A percentile compares a stretch with the other conserved stretches of the same genome.
Evolutionary conservation across 2,113 vertebrate genomes (phyloP).

Genomic region (Paraplagusia blochii): DNA sequence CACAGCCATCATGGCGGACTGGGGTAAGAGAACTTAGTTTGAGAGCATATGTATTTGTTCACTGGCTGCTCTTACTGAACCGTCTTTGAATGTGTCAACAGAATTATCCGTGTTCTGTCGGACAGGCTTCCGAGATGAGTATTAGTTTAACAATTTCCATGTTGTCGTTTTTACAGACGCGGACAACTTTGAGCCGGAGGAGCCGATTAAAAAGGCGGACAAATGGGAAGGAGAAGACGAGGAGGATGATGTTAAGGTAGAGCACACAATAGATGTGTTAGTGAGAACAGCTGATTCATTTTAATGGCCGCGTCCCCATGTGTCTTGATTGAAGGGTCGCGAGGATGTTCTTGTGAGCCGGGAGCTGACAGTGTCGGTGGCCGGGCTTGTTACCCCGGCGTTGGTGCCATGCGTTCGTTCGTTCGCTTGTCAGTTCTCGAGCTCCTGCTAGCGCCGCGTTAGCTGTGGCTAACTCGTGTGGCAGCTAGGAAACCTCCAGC

Average conservation of each 20-base stretch:
- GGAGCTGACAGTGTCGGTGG: background rate
- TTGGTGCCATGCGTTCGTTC: slow-evolving; percentile 30
- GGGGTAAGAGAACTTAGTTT: slow-evolving; percentile 80
- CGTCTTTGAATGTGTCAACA: background rate
- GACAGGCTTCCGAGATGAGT: slow-evolving; percentile 22
- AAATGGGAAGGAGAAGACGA: slow-evolving; percentile 93
- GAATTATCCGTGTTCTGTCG: background rate
- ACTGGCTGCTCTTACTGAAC: slow-evolving; percentile 1
- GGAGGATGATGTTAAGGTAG: slow-evolving; percentile 89
- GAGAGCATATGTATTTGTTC: slow-evolving; percentile 19
- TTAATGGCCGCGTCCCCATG: too few species aligned
- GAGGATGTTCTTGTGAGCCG: too few species aligned
- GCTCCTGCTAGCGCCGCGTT: slow-evolving; percentile 34
- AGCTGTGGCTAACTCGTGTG: slow-evolving; percentile 62
- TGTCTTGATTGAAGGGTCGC: too few species aligned
- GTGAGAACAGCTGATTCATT: background rate
- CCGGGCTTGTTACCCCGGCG: background rate
- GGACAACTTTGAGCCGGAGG: slow-evolving; percentile 83
- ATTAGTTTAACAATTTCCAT: slow-evolving; percentile 41
- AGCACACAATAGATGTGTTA: too few species aligned
- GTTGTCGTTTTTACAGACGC: slow-evolving; percentile 76
- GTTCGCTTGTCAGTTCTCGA: slow-evolving; percentile 29
- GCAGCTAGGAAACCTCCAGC: background rate
- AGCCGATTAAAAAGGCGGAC: slow-evolving; percentile 75
- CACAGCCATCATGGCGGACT: slow-evolving; percentile 83